A percentile compares a stretch with the other conserved stretches of the same genome.
phyloP scores from a whole-genome alignment of 2,888 invertebrate genomes.

The Eupithecia exiguata region DNA sequence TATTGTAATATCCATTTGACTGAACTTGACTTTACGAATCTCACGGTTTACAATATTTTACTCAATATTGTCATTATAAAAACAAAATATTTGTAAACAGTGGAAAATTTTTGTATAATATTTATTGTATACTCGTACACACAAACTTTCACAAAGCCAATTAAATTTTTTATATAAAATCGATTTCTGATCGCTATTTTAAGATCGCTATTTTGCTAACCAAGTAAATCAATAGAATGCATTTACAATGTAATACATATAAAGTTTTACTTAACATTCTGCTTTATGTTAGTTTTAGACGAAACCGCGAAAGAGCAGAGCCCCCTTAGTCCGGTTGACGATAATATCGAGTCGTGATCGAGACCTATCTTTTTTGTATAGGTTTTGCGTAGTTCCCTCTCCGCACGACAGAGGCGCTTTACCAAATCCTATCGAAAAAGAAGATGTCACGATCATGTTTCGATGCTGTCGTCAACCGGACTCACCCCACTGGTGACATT shows the following conservation, averaged over 20 bases:
- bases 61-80: background rate
- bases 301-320: background rate
- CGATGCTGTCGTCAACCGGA: too few species aligned
- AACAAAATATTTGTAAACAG: background rate
- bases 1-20: constrained; percentile 56
- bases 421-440: too few species aligned
- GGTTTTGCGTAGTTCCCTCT: too few species aligned
- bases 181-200: background rate
- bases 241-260: background rate
- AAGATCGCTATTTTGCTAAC: background rate
- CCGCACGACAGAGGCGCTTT: too few species aligned
- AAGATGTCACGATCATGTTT: too few species aligned
- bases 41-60: background rate
- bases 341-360: too few species aligned
- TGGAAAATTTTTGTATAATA: background rate
- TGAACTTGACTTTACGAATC: constrained; percentile 42
- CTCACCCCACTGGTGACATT: background rate
- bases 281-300: background rate
- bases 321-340: too few species aligned
- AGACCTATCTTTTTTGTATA: too few species aligned
- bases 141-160: background rate
- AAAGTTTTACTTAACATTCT: background rate
- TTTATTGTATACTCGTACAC: background rate
- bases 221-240: background rate
- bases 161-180: background rate